A percentile compares a stretch with the other conserved stretches of the same genome.
Conservation (phyloP, 1,140 invertebrate genomes). For the Aphelenchoides besseyi region DNA sequence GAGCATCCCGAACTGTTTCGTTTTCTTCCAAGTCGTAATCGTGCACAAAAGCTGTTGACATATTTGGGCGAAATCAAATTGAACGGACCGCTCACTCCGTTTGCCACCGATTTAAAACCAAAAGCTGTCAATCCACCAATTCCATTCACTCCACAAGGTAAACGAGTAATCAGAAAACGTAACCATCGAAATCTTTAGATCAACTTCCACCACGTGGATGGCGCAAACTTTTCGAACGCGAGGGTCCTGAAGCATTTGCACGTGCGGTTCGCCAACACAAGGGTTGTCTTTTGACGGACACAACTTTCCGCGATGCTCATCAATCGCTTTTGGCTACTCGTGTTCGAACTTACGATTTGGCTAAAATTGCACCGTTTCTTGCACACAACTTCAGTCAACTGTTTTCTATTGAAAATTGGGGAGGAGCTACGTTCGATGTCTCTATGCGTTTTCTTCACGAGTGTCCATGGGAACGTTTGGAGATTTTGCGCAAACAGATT, state of each 20-base stretch:
- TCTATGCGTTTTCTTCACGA: slow-evolving; percentile 92
- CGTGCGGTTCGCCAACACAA: slow-evolving; percentile 84
- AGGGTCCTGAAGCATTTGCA: slow-evolving; percentile 91
- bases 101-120: slow-evolving; percentile 83
- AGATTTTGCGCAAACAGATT: slow-evolving; percentile 82
- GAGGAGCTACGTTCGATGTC: slow-evolving; percentile 96
- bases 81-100: slow-evolving; percentile 88
- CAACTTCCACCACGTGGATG: slow-evolving; percentile 78
- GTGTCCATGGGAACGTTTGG: slow-evolving; percentile 94
- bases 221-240: slow-evolving; percentile 76
- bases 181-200: slow-evolving; percentile 60
- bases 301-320: slow-evolving; percentile 94
- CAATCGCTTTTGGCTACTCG: slow-evolving; percentile 92
- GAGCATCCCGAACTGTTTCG: slow-evolving; percentile 94
- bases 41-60: slow-evolving; percentile 90
- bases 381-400: slow-evolving; percentile 80
- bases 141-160: slow-evolving; percentile 77
- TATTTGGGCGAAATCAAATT: slow-evolving; percentile 90
- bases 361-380: slow-evolving; percentile 89
- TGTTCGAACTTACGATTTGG: slow-evolving; percentile 84
- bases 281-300: slow-evolving; percentile 89
- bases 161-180: not conserved
- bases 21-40: slow-evolving; percentile 81
- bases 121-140: slow-evolving; percentile 80
- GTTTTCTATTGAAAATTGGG: slow-evolving; percentile 95